Base-by-base conservation (phyloP, 2,888 invertebrate genomes). In the Nomada flava region DNA sequence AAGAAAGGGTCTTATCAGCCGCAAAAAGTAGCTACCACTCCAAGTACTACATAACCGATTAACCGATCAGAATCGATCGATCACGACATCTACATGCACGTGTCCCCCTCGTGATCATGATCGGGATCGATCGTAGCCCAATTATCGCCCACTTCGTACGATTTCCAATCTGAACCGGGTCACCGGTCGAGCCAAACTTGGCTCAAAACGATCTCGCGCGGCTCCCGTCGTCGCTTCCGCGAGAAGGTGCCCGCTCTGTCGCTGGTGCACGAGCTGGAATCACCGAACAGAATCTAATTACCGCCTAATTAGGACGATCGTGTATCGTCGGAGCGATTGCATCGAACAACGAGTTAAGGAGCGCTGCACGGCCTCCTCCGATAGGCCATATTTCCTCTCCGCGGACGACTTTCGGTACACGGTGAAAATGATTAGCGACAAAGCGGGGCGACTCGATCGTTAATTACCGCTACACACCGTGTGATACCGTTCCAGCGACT, bases 261-360 rank as follows among this genome's bases (percentile, higher is more conserved):
- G 44, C 69, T 20, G 59, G 47, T 70, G 57, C 69, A 70, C 70
- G 74, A 78, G 55, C 74, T 86, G 78, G 79, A 69, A 87, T 87
- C 86, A 79, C 86, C 81, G 80, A 82, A 81, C 86, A 83, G 88
- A 86, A 88, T 89, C 87, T 88, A 88, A 88, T 88, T 88, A 88
- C 87, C 83, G 84, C 62, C 91, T 91, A 91, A 91, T 91, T 91
- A 90, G 91, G 85, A 90, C 88, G 90, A 91, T 90, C 90, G 87
- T 91, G 89, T 91, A 90, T 88, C 89, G 89, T 87, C 74, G 76
- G 70, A 59, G 88, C 85, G 90, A 91, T 91, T 89, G 86, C 86
- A 88, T 86, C 89, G 88, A 89, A 89, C 89, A 90, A 88, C 89
- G 84, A 86, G 88, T 85, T 86, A 83, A 85, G 70, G 73, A 86